Conservation (phyloP, 2,113 vertebrate genomes). For the Leucopternis melanops region DNA sequence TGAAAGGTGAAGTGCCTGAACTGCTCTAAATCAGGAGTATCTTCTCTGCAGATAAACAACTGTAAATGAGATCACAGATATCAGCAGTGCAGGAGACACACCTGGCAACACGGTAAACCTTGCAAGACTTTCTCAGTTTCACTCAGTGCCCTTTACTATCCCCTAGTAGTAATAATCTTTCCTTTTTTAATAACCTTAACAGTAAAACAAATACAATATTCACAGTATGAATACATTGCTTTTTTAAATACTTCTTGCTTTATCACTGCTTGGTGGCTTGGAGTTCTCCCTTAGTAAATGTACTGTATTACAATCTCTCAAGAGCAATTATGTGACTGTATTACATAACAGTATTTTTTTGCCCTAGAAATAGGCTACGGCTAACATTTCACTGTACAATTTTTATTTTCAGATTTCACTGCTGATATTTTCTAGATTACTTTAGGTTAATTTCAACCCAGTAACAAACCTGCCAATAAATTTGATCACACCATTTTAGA, state of each 20-base stretch:
- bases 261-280: not conserved
- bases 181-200: not conserved
- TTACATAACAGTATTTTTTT: not conserved
- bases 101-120: not conserved
- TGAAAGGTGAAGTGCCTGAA: not conserved
- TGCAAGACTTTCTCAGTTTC: not conserved
- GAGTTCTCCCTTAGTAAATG: not conserved
- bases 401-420: not conserved
- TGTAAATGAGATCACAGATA: not conserved
- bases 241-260: not conserved
- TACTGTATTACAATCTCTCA: not conserved
- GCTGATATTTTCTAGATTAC: not conserved
- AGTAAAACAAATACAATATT: not conserved
- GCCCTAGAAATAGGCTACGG: constrained; percentile 11
- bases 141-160: not conserved
- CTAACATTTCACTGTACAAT: not conserved
- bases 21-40: not conserved
- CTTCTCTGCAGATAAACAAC: not conserved
- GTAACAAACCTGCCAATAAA: not conserved
- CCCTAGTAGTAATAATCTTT: not conserved
- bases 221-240: not conserved
- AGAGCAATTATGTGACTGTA: not conserved
- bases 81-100: not conserved
- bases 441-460: not conserved
- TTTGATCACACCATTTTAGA: not conserved